phyloP scores from a whole-genome alignment of 2,888 invertebrate genomes.

The Scaptomyza flava region DNA sequence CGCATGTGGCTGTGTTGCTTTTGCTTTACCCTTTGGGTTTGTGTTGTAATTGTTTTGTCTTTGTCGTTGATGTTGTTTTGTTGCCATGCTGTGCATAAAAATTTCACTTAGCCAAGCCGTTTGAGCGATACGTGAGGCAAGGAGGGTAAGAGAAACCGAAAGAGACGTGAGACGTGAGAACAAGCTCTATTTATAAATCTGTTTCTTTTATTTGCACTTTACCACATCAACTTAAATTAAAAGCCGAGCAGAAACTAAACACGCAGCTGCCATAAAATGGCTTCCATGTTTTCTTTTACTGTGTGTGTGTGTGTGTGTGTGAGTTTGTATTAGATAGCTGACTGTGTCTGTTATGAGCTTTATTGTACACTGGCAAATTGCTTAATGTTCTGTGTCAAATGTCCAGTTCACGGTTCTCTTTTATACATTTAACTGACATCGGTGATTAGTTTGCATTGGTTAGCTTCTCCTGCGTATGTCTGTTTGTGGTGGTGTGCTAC shows the following conservation, averaged over 20 bases:
- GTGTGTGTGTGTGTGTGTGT: neutral
- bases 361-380: conserved; percentile 33
- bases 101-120: conserved; percentile 55
- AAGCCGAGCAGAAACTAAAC: conserved; percentile 52
- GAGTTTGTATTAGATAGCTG: conserved; percentile 15
- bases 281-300: conserved; percentile 1
- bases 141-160: neutral
- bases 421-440: conserved; percentile 64
- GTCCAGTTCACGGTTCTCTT: conserved; percentile 49
- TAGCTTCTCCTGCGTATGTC: conserved; percentile 11
- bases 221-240: conserved; percentile 74
- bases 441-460: conserved; percentile 75
- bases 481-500: conserved; percentile 19
- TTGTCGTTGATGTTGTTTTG: conserved; percentile 16
- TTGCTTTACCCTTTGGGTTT: neutral
- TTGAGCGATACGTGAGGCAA: neutral
- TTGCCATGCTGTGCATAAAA: conserved; percentile 42
- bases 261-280: conserved; percentile 60
- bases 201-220: conserved; percentile 70
- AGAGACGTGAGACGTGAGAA: conserved; percentile 29
- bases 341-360: conserved; percentile 49
- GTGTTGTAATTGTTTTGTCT: conserved; percentile 29
- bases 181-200: conserved; percentile 70
- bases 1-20: conserved; percentile 24
- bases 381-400: conserved; percentile 27